Conservation (phyloP, 2,797 vertebrate species). For the Buceros bicornis region DNA sequence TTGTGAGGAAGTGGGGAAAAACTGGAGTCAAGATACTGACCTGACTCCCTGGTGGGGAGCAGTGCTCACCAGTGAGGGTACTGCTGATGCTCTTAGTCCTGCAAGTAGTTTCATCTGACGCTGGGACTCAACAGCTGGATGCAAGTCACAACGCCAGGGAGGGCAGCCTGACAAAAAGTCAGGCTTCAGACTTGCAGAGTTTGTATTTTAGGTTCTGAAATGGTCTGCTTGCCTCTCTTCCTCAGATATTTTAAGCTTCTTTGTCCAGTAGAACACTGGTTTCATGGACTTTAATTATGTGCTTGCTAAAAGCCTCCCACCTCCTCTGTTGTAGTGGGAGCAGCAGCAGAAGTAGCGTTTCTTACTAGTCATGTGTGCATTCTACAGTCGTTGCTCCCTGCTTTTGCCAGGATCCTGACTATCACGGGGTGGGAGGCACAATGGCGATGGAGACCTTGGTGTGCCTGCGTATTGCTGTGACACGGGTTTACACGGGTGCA, state of each 20-base stretch:
- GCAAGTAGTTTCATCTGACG: not conserved
- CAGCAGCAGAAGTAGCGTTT: not conserved
- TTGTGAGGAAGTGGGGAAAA: not conserved
- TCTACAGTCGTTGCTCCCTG: not conserved
- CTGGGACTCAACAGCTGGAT: not conserved
- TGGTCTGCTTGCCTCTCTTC: not conserved
- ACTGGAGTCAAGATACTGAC: not conserved
- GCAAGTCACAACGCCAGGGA: not conserved
- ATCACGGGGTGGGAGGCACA: not conserved
- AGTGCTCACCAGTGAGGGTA: not conserved
- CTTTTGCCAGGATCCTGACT: not conserved
- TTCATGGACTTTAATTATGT: not conserved
- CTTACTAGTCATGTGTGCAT: not conserved
- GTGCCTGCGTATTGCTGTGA: not conserved
- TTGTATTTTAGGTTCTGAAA: not conserved
- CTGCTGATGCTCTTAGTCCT: not conserved
- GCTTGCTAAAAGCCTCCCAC: not conserved
- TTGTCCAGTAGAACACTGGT: not conserved
- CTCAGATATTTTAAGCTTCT: not conserved
- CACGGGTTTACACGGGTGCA: not conserved
- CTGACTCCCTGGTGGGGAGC: not conserved
- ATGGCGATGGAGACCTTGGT: rapidly evolving
- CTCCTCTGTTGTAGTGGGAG: not conserved
- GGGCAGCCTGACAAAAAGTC: not conserved
- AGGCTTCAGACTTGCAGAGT: not conserved